Evolutionary conservation across 2,797 vertebrate genomes (phyloP).

Genomic region (Hephaestus fuliginosus): DNA sequence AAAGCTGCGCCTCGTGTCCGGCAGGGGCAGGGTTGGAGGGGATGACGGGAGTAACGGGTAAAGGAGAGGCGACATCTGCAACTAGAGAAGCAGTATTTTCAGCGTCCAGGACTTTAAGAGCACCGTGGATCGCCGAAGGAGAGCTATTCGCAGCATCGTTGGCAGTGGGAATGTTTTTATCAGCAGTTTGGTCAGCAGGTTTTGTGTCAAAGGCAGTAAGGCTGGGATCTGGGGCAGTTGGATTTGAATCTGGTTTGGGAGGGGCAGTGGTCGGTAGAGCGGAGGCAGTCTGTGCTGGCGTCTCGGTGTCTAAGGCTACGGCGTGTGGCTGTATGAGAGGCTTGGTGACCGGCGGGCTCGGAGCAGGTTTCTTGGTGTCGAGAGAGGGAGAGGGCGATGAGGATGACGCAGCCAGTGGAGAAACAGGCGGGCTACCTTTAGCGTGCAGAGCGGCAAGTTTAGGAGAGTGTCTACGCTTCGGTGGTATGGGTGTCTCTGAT

Average conservation of each 20-base stretch:
- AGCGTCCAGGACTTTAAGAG: slow-evolving; percentile 48
- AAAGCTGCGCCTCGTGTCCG: background rate
- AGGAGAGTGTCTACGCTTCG: slow-evolving; percentile 81
- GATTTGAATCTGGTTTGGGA: slow-evolving; percentile 39
- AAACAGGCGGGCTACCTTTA: slow-evolving; percentile 76
- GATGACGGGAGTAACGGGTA: slow-evolving; percentile 80
- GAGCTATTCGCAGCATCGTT: slow-evolving; percentile 43
- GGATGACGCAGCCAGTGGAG: slow-evolving; percentile 71
- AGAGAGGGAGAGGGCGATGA: slow-evolving; percentile 52
- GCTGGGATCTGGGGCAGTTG: slow-evolving; percentile 37
- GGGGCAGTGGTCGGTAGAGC: slow-evolving; percentile 34
- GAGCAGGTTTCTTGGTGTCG: slow-evolving; percentile 66
- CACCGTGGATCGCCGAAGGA: slow-evolving; percentile 35
- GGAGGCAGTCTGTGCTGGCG: slow-evolving; percentile 57
- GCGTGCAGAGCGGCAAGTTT: slow-evolving; percentile 76
- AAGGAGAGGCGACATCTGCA: slow-evolving; percentile 49
- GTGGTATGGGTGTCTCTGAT: slow-evolving; percentile 78
- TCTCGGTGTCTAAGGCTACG: slow-evolving; percentile 53
- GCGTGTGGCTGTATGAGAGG: slow-evolving; percentile 33
- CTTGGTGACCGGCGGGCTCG: slow-evolving; percentile 56
- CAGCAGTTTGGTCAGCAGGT: slow-evolving; percentile 40
- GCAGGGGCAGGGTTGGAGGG: slow-evolving; percentile 68
- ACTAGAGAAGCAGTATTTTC: slow-evolving; percentile 46
- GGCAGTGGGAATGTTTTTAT: slow-evolving; percentile 36
- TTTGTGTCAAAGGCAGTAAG: slow-evolving; percentile 49